Evolutionary conservation across 2,797 vertebrate genomes (phyloP).

Genomic region (Acipenser ruthenus): DNA sequence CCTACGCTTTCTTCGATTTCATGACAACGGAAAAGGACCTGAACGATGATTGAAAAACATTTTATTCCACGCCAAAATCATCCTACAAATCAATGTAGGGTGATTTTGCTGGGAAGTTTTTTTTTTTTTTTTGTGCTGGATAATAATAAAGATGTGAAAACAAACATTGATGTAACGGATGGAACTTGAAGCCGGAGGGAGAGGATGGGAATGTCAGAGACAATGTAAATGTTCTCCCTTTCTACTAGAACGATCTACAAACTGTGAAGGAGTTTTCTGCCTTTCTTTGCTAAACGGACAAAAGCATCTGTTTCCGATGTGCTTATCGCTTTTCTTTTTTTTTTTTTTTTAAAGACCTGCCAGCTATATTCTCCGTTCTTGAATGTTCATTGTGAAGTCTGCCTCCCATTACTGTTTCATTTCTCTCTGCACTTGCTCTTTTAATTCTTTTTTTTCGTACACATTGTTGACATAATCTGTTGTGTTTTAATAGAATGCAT

Average conservation of each 20-base stretch:
- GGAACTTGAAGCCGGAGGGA: no score
- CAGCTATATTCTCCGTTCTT: slow-evolving; percentile 38
- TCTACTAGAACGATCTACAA: slow-evolving; percentile 49
- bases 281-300: slow-evolving; percentile 47
- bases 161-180: no score
- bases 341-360: not conserved
- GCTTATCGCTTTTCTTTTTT: slow-evolving; percentile 36
- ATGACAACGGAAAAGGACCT: no score
- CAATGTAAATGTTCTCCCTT: slow-evolving; percentile 18
- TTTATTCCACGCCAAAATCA: no score
- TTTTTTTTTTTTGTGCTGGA: no score
- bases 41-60: no score
- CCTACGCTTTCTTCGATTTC: no score
- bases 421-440: slow-evolving; percentile 30
- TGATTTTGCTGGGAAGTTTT: no score
- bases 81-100: no score
- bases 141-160: no score
- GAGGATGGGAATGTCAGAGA: slow-evolving; percentile 8
- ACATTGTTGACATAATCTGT: slow-evolving; percentile 73
- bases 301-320: slow-evolving; percentile 55
- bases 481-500: slow-evolving; percentile 69
- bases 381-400: slow-evolving; percentile 63
- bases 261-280: slow-evolving; percentile 52
- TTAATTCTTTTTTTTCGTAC: slow-evolving; percentile 55
- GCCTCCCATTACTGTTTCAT: slow-evolving; percentile 52